Conservation (phyloP, 2,888 invertebrate species). For the Acanthopleura granulata region DNA sequence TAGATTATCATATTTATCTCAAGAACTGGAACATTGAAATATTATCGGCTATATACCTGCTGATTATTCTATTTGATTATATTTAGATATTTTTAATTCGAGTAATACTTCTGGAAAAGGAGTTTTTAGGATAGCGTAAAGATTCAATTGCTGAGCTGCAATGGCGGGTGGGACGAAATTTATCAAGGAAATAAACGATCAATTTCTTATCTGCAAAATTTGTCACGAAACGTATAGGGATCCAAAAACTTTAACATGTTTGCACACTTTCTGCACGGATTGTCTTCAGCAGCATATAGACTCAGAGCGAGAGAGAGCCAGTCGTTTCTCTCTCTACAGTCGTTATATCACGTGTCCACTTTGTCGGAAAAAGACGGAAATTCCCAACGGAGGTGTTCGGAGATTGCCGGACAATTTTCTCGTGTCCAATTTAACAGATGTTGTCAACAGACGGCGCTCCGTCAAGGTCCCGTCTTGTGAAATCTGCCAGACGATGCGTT, state of each 20-base stretch:
- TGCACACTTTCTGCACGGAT: slow-evolving; percentile 67
- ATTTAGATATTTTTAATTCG: no score
- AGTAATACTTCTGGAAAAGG: no score
- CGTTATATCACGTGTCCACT: slow-evolving; percentile 64
- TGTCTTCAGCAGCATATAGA: slow-evolving; percentile 67
- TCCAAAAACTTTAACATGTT: slow-evolving; percentile 66
- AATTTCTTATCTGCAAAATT: slow-evolving; percentile 67
- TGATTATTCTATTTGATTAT: no score
- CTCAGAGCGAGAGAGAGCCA: slow-evolving; percentile 52
- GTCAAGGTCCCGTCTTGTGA: slow-evolving; percentile 58
- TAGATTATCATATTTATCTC: no score
- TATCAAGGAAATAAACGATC: slow-evolving; percentile 67
- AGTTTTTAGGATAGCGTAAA: not conserved
- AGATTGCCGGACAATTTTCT: slow-evolving; percentile 67
- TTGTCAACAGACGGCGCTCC: slow-evolving; percentile 45
- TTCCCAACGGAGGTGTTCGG: slow-evolving; percentile 65
- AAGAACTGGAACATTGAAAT: no score
- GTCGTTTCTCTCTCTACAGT: slow-evolving; percentile 56
- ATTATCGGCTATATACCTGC: no score
- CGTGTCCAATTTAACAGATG: slow-evolving; percentile 64
- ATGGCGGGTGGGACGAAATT: slow-evolving; percentile 61
- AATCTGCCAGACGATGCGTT: slow-evolving; percentile 53
- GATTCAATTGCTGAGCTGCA: not conserved
- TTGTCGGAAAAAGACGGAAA: slow-evolving; percentile 65
- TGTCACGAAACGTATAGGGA: slow-evolving; percentile 64